Base-by-base conservation (phyloP, 2,888 invertebrate genomes). In the Cistogaster globosa region DNA sequence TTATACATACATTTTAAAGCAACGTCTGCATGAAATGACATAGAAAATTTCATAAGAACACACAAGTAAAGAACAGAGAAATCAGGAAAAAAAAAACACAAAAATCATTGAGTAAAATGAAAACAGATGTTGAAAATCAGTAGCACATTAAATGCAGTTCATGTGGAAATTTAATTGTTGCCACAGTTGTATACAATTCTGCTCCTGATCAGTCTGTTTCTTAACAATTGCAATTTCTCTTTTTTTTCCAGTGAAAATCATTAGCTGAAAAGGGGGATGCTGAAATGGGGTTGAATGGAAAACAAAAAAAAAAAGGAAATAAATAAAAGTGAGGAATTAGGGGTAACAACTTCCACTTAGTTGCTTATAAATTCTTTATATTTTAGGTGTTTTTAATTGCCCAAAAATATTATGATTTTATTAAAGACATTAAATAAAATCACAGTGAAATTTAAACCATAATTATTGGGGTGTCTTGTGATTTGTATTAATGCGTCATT, bases 111-210 rank as follows among this genome's bases (percentile, higher is more conserved):
- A 68, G 69, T 51, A 89, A 91, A 91, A 91, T 91, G 89, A 89
- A 91, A 90, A 88, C 91, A 91, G 91, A 91, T 90, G 90, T 91
- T 89, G 89, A 87, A 90, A 90, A 91, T 90, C 91, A 91, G 90
- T 88, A 89, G 89, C 90, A 90, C 90, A 90, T 90, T 90, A 91
- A 91, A 90, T 87, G 88, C 90, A 88, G 88, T 88, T 90, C 90
- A 90, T 89, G 90, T 90, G 90, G 91, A 90, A 90, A 91, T 89
- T 90, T 90, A 89, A 90, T 90, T 90, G 89, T 90, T 89, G 77
- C 84, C 82, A 82, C 84, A 86, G 77, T 81, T 69, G 84, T 85
- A 81, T 69, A 74, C 42, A 42, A 58, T 67, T 65, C 51, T 51
- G 26, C 38, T 16, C 71, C 16, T 36, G 8, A 42, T 12, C 12